These are phyloP conservation scores for Drepanosiphum platanoidis DNA, from an alignment of 2,888 invertebrate species.

Conservation along the genomic window DNA sequence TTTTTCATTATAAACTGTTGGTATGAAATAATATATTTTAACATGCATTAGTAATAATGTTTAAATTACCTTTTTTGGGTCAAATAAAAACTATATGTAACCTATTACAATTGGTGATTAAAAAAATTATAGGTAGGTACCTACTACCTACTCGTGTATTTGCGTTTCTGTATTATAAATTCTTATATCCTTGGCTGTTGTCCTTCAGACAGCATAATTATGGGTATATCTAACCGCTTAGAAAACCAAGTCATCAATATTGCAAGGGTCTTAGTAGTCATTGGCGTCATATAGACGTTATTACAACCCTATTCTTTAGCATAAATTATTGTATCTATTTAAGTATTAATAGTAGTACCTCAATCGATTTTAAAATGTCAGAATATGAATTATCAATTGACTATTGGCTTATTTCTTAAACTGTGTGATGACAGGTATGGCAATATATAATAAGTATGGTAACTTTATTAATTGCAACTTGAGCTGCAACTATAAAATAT, in stretches of 20 bases:
- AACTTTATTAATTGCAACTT: slow-evolving; percentile 13
- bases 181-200: slow-evolving; percentile 45
- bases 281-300: slow-evolving; percentile 29
- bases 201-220: slow-evolving; percentile 46
- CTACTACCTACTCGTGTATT: not conserved
- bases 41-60: not conserved
- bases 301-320: slow-evolving; percentile 47
- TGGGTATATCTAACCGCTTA: slow-evolving; percentile 15
- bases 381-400: slow-evolving; percentile 41
- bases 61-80: not conserved
- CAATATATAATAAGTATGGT: slow-evolving; percentile 4
- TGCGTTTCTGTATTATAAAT: slow-evolving; percentile 21
- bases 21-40: not conserved
- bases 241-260: slow-evolving; percentile 54
- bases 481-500: no score
- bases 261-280: slow-evolving; percentile 12
- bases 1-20: not conserved
- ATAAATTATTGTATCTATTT: slow-evolving; percentile 43
- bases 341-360: slow-evolving; percentile 36
- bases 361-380: slow-evolving; percentile 46
- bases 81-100: not conserved
- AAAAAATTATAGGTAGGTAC: no score
- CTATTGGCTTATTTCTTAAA: slow-evolving; percentile 41
- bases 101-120: no score
- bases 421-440: slow-evolving; percentile 36